Evolutionary conservation across 2,113 vertebrate genomes (phyloP).

Genomic region (Colossoma macropomum): DNA sequence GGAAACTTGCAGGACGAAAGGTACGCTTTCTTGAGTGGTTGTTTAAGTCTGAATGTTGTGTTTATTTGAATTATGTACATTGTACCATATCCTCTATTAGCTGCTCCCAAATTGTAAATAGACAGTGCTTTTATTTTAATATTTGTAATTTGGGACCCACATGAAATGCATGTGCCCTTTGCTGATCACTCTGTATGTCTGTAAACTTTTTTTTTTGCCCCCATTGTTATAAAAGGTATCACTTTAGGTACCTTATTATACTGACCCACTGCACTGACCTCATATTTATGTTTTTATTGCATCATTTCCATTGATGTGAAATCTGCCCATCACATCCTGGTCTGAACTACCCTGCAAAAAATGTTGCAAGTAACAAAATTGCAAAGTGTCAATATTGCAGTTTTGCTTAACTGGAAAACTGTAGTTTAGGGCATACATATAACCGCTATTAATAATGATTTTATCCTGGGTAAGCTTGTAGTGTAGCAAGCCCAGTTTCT

Average conservation of each 20-base stretch:
- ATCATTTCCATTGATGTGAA: no score
- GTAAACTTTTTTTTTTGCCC: background rate
- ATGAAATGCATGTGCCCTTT: background rate
- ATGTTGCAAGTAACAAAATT: no score
- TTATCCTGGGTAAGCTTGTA: no score
- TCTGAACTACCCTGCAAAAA: no score
- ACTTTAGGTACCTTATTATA: background rate
- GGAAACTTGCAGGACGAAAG: slow-evolving; percentile 22
- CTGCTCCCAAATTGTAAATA: slow-evolving; percentile 59
- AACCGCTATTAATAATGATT: no score
- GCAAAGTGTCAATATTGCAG: no score
- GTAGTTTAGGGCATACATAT: no score
- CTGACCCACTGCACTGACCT: background rate
- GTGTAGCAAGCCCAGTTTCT: no score
- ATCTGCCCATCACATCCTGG: no score
- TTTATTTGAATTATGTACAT: slow-evolving; percentile 54
- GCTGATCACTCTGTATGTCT: background rate
- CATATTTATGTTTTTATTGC: background rate
- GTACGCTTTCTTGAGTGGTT: slow-evolving; percentile 37
- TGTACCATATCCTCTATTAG: slow-evolving; percentile 56
- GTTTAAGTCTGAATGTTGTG: slow-evolving; percentile 43
- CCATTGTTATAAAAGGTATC: background rate
- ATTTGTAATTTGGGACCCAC: slow-evolving; percentile 37
- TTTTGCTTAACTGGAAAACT: no score
- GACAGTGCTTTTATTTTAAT: slow-evolving; percentile 51